Conservation (phyloP, 1,140 invertebrate genomes). For the Cydia strobilella region DNA sequence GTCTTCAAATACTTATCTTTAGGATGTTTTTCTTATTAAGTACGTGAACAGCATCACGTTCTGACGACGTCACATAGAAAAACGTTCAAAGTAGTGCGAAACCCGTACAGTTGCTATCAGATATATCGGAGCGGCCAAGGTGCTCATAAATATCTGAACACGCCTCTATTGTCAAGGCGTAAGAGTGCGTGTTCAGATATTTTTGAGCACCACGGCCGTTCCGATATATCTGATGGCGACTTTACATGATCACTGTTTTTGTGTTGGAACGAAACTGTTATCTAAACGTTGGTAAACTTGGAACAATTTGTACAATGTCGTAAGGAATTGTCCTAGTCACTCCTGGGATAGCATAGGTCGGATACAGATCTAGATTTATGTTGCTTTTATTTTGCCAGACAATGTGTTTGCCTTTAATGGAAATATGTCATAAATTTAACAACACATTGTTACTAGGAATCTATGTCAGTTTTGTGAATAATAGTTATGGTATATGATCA, state of each 20-base stretch:
- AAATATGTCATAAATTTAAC: neutral
- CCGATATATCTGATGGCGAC: too few species aligned
- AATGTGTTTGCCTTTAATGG: neutral
- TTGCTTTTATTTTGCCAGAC: neutral
- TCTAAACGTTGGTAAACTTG: conserved; percentile 16
- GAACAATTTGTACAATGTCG: conserved; percentile 18
- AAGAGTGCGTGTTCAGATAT: too few species aligned
- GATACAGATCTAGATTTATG: conserved; percentile 9
- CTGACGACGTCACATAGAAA: neutral
- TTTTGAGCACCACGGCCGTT: too few species aligned
- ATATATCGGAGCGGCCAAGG: too few species aligned
- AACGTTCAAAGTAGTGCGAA: neutral
- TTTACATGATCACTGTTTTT: neutral
- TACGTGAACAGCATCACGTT: neutral
- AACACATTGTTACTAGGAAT: neutral
- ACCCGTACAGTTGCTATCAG: neutral
- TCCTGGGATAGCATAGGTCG: neutral
- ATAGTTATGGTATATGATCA: too few species aligned
- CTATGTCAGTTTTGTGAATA: too few species aligned
- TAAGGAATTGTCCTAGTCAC: neutral
- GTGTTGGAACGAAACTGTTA: neutral
- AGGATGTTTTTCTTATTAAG: neutral
- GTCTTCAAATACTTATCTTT: neutral
- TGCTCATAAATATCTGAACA: too few species aligned
- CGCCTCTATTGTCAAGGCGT: too few species aligned